Conservation (phyloP, 2,113 vertebrate genomes). For the Oplegnathus fasciatus region DNA sequence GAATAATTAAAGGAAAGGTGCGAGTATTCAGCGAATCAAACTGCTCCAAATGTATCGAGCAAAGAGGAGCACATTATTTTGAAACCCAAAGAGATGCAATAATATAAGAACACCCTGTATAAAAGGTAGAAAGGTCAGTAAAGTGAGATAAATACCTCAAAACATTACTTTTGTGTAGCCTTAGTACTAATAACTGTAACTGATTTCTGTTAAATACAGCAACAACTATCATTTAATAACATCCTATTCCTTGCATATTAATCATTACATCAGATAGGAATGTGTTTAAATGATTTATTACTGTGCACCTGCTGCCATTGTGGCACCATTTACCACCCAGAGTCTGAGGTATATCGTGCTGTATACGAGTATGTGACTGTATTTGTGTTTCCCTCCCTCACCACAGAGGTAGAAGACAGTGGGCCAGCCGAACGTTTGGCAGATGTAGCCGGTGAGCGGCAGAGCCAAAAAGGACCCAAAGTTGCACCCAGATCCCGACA, state of each 20-base stretch:
- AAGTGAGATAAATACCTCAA: too few species aligned
- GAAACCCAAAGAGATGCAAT: too few species aligned
- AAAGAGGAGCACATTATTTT: background rate
- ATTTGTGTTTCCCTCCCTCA: conserved; percentile 62
- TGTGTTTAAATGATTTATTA: background rate
- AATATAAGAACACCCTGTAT: background rate
- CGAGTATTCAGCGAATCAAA: background rate
- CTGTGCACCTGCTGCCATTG: background rate
- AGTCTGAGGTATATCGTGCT: background rate
- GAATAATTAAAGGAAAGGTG: background rate
- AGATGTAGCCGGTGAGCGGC: conserved; percentile 87
- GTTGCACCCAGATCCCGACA: conserved; percentile 84
- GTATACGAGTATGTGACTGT: background rate
- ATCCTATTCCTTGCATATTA: background rate
- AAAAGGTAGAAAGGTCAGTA: too few species aligned
- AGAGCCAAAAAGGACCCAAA: conserved; percentile 88
- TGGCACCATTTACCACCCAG: background rate
- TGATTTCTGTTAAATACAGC: background rate
- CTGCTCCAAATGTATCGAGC: background rate
- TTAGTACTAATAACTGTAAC: background rate
- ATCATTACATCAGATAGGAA: background rate
- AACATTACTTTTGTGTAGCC: background rate
- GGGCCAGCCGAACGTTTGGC: conserved; percentile 87
- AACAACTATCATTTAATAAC: background rate
- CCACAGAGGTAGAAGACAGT: conserved; percentile 90